A percentile compares a stretch with the other conserved stretches of the same genome.
Evolutionary conservation across 2,797 vertebrate species (phyloP).

Genomic region (Austrolebias charrua): DNA sequence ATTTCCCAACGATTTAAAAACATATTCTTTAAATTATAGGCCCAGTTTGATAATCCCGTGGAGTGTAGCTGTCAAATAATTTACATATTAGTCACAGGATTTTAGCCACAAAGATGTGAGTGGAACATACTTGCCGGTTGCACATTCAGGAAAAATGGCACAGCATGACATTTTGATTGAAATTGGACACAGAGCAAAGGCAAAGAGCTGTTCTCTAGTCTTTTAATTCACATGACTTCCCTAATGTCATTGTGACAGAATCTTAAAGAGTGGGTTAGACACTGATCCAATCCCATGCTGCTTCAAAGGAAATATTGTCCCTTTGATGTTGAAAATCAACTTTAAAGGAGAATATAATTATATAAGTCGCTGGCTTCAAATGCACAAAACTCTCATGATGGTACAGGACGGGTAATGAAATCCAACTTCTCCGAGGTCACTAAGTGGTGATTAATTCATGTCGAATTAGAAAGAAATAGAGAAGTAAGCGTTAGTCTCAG

Average conservation of each 20-base stretch:
- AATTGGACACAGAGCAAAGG: conserved; percentile 77
- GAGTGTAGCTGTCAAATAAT: conserved; percentile 65
- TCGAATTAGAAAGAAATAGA: conserved; percentile 25
- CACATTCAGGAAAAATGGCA: conserved; percentile 69
- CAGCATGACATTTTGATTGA: conserved; percentile 76
- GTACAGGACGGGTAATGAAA: conserved; percentile 60
- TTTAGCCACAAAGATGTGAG: conserved; percentile 67
- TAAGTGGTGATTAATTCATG: conserved; percentile 49
- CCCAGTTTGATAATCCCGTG: conserved; percentile 47
- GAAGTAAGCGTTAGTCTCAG: conserved; percentile 24
- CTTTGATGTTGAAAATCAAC: conserved; percentile 85
- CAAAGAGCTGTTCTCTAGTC: conserved; percentile 68
- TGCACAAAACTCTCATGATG: conserved; percentile 72
- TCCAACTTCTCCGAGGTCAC: conserved; percentile 57
- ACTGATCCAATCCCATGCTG: conserved; percentile 83
- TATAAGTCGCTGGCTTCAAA: conserved; percentile 76
- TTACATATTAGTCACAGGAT: conserved; percentile 67
- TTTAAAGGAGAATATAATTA: conserved; percentile 81
- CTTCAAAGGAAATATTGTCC: conserved; percentile 83
- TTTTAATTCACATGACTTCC: conserved; percentile 79
- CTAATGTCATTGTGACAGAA: conserved; percentile 80
- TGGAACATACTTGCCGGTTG: conserved; percentile 66
- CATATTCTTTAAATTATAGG: conserved; percentile 31
- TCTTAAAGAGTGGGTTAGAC: conserved; percentile 79
- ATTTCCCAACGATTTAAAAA: conserved; percentile 22